Evolutionary conservation across 2,113 vertebrate genomes (phyloP).

Genomic region (Mus pahari): DNA sequence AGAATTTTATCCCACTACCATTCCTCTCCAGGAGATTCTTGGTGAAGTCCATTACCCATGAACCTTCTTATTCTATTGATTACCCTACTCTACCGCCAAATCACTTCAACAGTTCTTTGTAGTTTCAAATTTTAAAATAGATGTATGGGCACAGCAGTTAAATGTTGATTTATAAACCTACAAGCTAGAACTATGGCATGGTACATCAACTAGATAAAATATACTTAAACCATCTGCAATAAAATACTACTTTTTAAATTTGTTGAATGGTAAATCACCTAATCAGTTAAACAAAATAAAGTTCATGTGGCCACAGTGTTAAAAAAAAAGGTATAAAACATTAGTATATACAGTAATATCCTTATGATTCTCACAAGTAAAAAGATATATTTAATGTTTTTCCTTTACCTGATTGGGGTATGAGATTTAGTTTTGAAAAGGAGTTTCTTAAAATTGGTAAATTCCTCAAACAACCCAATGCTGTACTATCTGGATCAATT

Average conservation of each 20-base stretch:
- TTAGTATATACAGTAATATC: background rate
- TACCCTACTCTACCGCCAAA: background rate
- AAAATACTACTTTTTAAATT: background rate
- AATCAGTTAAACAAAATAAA: background rate
- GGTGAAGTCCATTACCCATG: background rate
- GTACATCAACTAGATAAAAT: background rate
- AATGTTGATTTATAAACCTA: background rate
- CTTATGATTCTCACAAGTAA: background rate
- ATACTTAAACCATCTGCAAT: background rate
- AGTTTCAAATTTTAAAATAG: slow-evolving; percentile 26
- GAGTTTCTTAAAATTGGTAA: background rate
- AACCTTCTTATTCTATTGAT: background rate
- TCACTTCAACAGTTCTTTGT: background rate
- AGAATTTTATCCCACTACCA: background rate
- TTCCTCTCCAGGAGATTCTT: background rate
- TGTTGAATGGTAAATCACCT: background rate
- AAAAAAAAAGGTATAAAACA: background rate
- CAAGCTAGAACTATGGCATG: background rate
- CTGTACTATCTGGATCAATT: background rate
- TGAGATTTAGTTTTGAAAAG: background rate
- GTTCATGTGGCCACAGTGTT: background rate
- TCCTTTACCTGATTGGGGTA: background rate
- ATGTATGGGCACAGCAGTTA: background rate
- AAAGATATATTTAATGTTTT: background rate
- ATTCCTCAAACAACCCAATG: background rate